phyloP scores from a whole-genome alignment of 2,888 invertebrate species.

The Anoncus sp. region DNA sequence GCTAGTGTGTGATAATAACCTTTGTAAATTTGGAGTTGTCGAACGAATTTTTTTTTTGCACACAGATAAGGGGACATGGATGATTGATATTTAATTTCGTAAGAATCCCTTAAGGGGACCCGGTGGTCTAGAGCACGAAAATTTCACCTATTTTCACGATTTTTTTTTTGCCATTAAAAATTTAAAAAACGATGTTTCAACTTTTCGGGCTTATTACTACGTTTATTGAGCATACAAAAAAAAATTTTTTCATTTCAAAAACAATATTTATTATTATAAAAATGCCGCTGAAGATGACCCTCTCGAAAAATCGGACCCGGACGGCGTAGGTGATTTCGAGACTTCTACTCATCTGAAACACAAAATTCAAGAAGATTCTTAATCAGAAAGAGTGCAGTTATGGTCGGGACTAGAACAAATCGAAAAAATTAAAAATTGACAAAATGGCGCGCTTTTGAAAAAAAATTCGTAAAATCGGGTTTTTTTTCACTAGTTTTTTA shows the following conservation, averaged over 20 bases:
- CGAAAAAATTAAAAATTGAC: conserved; percentile 15
- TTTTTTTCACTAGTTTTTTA: conserved; percentile 49
- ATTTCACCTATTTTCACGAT: conserved; percentile 15
- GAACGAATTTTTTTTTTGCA: too few relatives aligned
- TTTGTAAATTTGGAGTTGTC: too few relatives aligned
- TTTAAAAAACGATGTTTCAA: conserved; percentile 34
- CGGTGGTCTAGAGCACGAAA: too few relatives aligned
- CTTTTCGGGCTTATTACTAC: conserved; percentile 38
- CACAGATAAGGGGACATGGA: too few relatives aligned
- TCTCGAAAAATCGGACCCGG: conserved; percentile 50
- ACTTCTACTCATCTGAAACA: conserved; percentile 51
- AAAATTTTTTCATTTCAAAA: conserved; percentile 34
- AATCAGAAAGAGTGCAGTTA: conserved; percentile 45
- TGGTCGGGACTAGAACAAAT: conserved; percentile 11
- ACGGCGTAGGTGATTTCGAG: conserved; percentile 46
- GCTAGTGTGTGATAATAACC: too few relatives aligned
- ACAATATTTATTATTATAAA: conserved; percentile 45
- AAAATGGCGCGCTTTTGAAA: conserved; percentile 11
- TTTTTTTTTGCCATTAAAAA: conserved; percentile 32
- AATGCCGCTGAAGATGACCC: conserved; percentile 45
- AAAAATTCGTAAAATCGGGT: conserved; percentile 38
- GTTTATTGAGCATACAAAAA: conserved; percentile 47
- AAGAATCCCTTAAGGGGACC: too few relatives aligned
- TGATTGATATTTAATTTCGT: too few relatives aligned
- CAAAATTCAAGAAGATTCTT: conserved; percentile 27